phyloP scores from a whole-genome alignment of 2,113 vertebrate genomes.

The Macrotus californicus region DNA sequence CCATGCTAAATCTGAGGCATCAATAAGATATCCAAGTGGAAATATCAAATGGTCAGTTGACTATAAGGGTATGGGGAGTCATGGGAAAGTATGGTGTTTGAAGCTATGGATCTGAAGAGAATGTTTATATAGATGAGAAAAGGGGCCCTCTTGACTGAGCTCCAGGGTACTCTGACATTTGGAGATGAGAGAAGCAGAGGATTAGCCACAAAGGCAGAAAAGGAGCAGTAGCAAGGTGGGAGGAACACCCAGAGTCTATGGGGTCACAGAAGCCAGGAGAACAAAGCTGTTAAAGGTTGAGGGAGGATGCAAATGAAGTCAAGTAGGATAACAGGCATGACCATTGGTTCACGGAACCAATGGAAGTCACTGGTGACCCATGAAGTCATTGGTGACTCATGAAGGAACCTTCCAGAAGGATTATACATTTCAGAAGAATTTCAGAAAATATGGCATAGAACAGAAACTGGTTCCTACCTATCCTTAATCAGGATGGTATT shows the following conservation, averaged over 20 bases:
- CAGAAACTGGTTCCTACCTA: not conserved
- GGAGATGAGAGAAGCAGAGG: not conserved
- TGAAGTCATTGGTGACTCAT: not conserved
- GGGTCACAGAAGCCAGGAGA: not conserved
- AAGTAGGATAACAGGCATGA: not conserved
- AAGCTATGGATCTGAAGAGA: not conserved
- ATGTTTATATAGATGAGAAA: not conserved
- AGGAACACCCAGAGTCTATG: not conserved
- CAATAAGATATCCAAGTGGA: not conserved
- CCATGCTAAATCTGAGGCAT: not conserved
- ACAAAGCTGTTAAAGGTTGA: not conserved
- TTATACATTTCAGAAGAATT: not conserved
- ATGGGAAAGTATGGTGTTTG: not conserved
- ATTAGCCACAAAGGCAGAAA: not conserved
- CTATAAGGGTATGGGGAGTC: not conserved
- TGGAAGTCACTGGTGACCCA: not conserved
- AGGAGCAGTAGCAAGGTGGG: not conserved
- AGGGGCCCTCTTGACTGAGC: not conserved
- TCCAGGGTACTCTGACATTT: not conserved
- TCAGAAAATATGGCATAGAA: not conserved
- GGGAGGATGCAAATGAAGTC: not conserved
- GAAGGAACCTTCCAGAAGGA: not conserved
- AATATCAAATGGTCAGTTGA: not conserved
- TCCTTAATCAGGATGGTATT: not conserved
- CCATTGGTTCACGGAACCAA: not conserved